phyloP scores from a whole-genome alignment of 2,113 vertebrate genomes.

The Cebus imitator region DNA sequence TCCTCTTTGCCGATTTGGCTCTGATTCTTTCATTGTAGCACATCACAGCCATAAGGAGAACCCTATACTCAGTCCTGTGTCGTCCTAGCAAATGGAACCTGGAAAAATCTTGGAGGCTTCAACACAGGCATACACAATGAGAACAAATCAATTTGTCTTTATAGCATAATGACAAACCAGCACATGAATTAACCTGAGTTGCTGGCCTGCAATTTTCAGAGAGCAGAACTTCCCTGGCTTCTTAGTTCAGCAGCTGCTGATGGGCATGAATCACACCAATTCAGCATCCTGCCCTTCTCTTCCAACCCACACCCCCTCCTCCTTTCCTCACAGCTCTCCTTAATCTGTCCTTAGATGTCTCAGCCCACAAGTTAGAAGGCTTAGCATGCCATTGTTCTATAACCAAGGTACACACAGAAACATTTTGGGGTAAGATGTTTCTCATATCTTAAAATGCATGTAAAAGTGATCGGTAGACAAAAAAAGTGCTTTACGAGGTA shows the following conservation, averaged over 20 bases:
- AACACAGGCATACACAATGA: background rate
- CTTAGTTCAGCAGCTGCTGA: background rate
- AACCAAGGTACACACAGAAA: background rate
- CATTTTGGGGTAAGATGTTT: background rate
- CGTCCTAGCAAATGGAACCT: background rate
- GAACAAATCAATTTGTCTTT: background rate
- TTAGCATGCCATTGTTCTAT: background rate
- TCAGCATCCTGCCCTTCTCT: background rate
- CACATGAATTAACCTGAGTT: background rate
- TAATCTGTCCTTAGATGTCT: background rate
- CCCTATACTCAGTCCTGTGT: background rate
- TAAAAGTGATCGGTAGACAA: conserved; percentile 14
- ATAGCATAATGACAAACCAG: background rate
- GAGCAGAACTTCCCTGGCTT: background rate
- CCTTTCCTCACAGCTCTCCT: background rate
- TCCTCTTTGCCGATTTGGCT: background rate
- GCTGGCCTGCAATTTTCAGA: background rate
- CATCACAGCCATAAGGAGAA: background rate
- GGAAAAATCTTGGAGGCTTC: background rate
- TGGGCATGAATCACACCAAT: background rate
- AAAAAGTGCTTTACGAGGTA: background rate
- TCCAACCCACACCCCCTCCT: background rate
- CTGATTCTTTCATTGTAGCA: too few relatives aligned
- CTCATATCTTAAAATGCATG: background rate
- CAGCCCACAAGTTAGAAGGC: background rate